Evolutionary conservation across 2,797 vertebrate species (phyloP), one percentile per base, ranked within the genome.

Genomic region (Platyrinchus mystaceus): DNA sequence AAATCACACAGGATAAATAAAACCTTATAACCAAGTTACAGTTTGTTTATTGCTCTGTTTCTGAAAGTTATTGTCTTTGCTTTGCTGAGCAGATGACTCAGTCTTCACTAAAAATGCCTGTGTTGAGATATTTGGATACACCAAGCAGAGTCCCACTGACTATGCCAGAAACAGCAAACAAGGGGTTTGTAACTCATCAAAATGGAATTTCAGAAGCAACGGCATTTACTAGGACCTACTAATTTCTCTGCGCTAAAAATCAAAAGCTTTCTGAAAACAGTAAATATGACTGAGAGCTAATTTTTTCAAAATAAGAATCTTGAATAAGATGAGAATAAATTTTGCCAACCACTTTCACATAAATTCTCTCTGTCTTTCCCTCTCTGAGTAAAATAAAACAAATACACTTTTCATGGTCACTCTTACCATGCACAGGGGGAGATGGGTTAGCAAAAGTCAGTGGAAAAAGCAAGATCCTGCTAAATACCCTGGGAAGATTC

Each of bases 41-140:
- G 41, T 36, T 46, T 82, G 44, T 55, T 91, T 80, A 63, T 53
- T 59, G 84, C 44, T 87, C 55, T 80, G 60, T 24, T 70, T 92
- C 50, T 87, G 43, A 59, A 69, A 89, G 63, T 84, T 82, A 39
- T 3, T 70, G 52, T 34, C 2, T 4, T 79, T 80, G 56, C 30
- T 94, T 77, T 78, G 63, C 87, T 6, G 32, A 47, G 46, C 70
- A 89, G 30, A 76, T 90, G 87, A 93, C 69, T 92, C 91, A 92
- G 82, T 63, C 60, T 23, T 71, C 84, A 41, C 71, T 67, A 47
- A 41, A 87, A 74, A 47, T 7, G 12, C 52, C 82, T 83, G 37
- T 63, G 67, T 44, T 56, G 60, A 86, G 63, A 56, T 43, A 41
- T n/a, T 24, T 82, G 70, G 59, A 67, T 59, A n/a, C 17, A 74